Percentiles rank a stretch among this genome's conserved stretches.
Conservation (phyloP, 1,140 invertebrate genomes). For the Philopotamus ludificatus region DNA sequence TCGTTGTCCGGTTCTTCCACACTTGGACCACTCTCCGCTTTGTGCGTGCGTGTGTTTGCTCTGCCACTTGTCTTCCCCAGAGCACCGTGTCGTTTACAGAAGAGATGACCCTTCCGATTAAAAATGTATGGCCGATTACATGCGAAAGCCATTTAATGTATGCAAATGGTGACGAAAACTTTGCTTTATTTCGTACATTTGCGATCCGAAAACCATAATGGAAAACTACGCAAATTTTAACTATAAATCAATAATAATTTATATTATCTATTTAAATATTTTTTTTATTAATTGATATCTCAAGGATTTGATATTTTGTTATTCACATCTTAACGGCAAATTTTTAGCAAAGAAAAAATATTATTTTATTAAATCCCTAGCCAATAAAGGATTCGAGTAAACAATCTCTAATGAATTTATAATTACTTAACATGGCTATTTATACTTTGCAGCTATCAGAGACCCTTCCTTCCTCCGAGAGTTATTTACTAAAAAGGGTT, state of each 20-base stretch:
- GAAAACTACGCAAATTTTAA: too few species aligned
- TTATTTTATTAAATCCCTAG: not conserved
- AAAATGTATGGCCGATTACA: too few species aligned
- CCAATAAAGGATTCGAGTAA: not conserved
- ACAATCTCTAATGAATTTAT: slow-evolving; percentile 11
- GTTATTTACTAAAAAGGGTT: slow-evolving; percentile 4
- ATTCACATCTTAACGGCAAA: too few species aligned
- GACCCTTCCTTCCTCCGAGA: not conserved
- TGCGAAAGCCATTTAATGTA: too few species aligned
- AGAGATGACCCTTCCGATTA: not conserved
- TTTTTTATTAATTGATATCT: too few species aligned
- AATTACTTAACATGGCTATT: slow-evolving; percentile 5
- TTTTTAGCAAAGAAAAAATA: too few species aligned
- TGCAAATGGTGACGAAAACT: too few species aligned
- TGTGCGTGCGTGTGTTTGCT: not conserved
- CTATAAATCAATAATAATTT: too few species aligned
- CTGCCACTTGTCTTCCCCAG: not conserved
- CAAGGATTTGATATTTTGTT: too few species aligned
- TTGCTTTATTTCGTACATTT: too few species aligned
- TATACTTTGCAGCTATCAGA: not conserved
- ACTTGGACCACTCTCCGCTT: not conserved
- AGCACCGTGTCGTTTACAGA: not conserved
- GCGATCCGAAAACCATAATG: too few species aligned
- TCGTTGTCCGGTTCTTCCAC: not conserved
- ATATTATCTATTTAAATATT: too few species aligned